Conservation (phyloP, 2,888 invertebrate genomes). For the Ormia ochracea region DNA sequence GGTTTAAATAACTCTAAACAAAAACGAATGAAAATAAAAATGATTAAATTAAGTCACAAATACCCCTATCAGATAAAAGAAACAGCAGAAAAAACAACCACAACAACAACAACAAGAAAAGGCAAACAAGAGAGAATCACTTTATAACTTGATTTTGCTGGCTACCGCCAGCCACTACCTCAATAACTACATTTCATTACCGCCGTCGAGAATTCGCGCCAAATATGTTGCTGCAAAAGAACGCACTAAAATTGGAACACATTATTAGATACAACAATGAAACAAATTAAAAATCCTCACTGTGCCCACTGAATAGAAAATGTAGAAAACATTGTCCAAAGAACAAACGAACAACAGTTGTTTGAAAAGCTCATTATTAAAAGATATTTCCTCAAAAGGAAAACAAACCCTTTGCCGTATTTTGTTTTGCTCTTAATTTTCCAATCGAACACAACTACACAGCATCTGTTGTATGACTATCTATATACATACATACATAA, state of each 20-base stretch:
- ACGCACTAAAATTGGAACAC: conserved; percentile 54
- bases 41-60: conserved; percentile 46
- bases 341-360: neutral
- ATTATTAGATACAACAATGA: conserved; percentile 42
- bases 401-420: conserved; percentile 63
- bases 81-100: conserved; percentile 39
- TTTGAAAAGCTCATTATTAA: conserved; percentile 25
- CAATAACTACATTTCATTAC: conserved; percentile 45
- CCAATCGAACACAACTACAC: conserved; percentile 52
- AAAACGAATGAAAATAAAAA: conserved; percentile 32
- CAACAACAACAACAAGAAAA: too few relatives aligned
- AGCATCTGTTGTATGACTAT: too few relatives aligned
- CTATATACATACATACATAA: too few relatives aligned
- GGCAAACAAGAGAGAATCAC: too few relatives aligned
- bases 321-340: conserved; percentile 15
- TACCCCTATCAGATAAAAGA: conserved; percentile 16
- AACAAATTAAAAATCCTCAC: conserved; percentile 35
- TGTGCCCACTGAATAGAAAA: neutral
- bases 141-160: neutral
- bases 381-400: conserved; percentile 30
- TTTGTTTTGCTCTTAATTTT: conserved; percentile 67
- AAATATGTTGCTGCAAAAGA: conserved; percentile 34
- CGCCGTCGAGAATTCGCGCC: neutral
- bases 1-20: conserved; percentile 39
- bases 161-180: neutral